Conservation (phyloP, 2,888 invertebrate genomes). For the Archips crataeganus region DNA sequence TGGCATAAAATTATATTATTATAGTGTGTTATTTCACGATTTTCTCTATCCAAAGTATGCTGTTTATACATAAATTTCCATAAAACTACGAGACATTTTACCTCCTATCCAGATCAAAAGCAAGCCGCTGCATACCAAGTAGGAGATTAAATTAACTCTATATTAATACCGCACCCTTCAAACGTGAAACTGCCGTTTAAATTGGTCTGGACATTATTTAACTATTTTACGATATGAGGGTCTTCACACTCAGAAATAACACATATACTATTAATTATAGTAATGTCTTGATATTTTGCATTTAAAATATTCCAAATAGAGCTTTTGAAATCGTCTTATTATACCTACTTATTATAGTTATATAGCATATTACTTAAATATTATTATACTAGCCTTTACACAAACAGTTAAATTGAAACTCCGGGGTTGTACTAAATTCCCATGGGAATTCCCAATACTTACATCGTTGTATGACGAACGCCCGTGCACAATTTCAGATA, state of each 20-base stretch:
- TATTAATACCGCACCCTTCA: constrained; percentile 8
- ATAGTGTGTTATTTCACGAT: background rate
- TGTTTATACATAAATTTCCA: background rate
- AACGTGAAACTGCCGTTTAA: constrained; percentile 8
- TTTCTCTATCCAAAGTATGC: background rate
- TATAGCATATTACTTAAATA: too few species aligned
- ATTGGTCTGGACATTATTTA: constrained; percentile 3
- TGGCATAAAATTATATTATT: background rate
- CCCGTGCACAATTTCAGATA: too few species aligned
- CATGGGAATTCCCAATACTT: too few species aligned
- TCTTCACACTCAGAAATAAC: background rate
- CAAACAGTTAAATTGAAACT: too few species aligned
- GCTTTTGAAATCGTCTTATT: too few species aligned
- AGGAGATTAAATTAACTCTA: constrained; percentile 12
- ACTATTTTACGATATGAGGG: background rate
- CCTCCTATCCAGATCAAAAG: background rate
- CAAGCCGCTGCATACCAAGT: constrained; percentile 1
- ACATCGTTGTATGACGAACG: too few species aligned
- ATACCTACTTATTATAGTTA: too few species aligned
- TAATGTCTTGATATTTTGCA: too few species aligned
- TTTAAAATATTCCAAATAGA: too few species aligned
- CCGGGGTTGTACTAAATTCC: too few species aligned
- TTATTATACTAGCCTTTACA: too few species aligned
- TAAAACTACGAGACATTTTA: constrained; percentile 3
- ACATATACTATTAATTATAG: background rate